Percentiles rank a stretch among this genome's conserved stretches.
Conservation (phyloP, 2,888 invertebrate species). For the Oscheius sp. region DNA sequence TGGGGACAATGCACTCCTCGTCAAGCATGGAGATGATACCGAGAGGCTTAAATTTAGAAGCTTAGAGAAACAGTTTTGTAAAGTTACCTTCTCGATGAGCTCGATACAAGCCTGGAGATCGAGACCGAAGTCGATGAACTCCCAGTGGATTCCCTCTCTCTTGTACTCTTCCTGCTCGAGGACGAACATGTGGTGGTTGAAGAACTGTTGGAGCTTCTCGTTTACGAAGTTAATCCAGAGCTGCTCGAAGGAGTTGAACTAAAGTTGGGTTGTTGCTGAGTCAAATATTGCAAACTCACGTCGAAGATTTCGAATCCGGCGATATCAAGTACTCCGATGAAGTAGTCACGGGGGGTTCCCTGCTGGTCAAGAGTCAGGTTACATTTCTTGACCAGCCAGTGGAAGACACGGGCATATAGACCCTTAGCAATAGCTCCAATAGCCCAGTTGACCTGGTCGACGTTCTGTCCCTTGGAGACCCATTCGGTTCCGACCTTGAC, state of each 20-base stretch:
- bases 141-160: constrained; percentile 86
- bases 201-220: constrained; percentile 77
- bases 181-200: constrained; percentile 78
- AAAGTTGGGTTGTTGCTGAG: constrained; percentile 29
- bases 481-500: constrained; percentile 77
- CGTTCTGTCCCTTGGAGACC: constrained; percentile 77
- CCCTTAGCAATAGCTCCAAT: constrained; percentile 76
- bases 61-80: background rate
- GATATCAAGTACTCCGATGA: constrained; percentile 75
- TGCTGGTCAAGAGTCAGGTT: constrained; percentile 86
- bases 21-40: constrained; percentile 74
- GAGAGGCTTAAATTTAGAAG: constrained; percentile 61
- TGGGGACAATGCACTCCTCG: constrained; percentile 74
- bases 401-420: constrained; percentile 76
- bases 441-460: constrained; percentile 75
- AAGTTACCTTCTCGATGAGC: constrained; percentile 83
- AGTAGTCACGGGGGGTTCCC: constrained; percentile 70
- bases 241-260: constrained; percentile 77
- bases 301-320: constrained; percentile 78
- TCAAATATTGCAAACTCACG: constrained; percentile 47
- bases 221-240: constrained; percentile 78
- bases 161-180: constrained; percentile 75
- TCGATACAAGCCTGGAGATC: constrained; percentile 95
- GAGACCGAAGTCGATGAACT: constrained; percentile 97
- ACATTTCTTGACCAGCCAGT: constrained; percentile 97